Evolutionary conservation across 2,113 vertebrate genomes (phyloP).

Genomic region (Canis aureus): DNA sequence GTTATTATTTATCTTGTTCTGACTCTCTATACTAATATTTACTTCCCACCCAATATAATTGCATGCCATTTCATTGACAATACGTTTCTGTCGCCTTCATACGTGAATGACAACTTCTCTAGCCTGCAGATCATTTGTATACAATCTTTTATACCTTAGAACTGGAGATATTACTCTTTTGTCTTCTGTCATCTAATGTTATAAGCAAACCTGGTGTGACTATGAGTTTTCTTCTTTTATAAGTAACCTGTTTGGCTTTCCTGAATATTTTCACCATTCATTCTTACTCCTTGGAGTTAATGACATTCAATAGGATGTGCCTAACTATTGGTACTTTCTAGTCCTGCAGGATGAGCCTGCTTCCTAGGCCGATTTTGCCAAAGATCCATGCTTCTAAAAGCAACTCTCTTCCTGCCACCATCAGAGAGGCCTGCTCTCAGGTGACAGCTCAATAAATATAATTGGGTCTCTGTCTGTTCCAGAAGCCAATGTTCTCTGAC

Average conservation of each 20-base stretch:
- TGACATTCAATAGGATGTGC: background rate
- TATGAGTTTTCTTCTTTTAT: background rate
- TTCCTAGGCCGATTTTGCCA: background rate
- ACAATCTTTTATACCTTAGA: background rate
- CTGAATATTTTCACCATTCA: background rate
- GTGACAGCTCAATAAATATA: background rate
- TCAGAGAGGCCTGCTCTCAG: background rate
- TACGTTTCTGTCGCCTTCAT: background rate
- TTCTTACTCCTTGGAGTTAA: constrained; percentile 33
- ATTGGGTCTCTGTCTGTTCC: background rate
- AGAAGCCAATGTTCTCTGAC: background rate
- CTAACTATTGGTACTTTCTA: background rate
- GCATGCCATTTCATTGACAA: background rate
- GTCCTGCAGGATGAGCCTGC: background rate
- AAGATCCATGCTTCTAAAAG: background rate
- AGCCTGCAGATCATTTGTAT: background rate
- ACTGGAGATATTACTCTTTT: background rate
- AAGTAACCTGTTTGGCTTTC: background rate
- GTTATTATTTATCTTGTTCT: background rate
- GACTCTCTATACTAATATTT: background rate
- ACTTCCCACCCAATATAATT: background rate
- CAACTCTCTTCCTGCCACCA: background rate
- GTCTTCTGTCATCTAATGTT: background rate
- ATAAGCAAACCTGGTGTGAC: background rate
- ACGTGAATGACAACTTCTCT: background rate